Conservation (phyloP, 2,888 invertebrate genomes). For the Zygogramma bicolorata region DNA sequence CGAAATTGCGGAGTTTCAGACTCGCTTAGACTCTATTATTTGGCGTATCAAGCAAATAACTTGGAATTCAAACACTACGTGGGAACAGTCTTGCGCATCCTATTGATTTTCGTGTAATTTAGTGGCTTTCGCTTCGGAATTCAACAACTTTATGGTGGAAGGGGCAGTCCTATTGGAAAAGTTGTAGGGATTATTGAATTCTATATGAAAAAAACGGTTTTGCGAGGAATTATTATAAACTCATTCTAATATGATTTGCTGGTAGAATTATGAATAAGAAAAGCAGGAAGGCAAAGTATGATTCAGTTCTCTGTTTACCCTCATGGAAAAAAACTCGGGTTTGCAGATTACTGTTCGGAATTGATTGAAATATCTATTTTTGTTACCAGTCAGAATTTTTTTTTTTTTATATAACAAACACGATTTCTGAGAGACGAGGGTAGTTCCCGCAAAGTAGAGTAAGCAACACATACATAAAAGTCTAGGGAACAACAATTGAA, state of each 20-base stretch:
- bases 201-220: background rate
- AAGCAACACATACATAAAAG: too few relatives aligned
- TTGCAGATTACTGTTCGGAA: too few relatives aligned
- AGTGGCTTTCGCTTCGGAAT: background rate
- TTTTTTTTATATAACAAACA: too few relatives aligned
- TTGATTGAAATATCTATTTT: too few relatives aligned
- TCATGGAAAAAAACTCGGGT: too few relatives aligned
- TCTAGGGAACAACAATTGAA: too few relatives aligned
- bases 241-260: background rate
- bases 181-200: background rate
- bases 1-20: background rate
- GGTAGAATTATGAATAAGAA: background rate
- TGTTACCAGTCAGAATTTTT: too few relatives aligned
- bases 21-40: background rate
- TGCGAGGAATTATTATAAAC: background rate
- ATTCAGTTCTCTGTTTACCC: too few relatives aligned
- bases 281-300: background rate
- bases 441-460: too few relatives aligned
- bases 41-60: background rate
- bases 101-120: background rate
- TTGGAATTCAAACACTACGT: background rate
- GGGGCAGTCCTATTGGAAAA: background rate
- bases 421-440: too few relatives aligned
- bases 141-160: background rate
- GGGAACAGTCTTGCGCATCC: background rate